These are phyloP conservation scores for Scaeva pyrastri DNA, from an alignment of 2,888 invertebrate species.

Conservation along the genomic window DNA sequence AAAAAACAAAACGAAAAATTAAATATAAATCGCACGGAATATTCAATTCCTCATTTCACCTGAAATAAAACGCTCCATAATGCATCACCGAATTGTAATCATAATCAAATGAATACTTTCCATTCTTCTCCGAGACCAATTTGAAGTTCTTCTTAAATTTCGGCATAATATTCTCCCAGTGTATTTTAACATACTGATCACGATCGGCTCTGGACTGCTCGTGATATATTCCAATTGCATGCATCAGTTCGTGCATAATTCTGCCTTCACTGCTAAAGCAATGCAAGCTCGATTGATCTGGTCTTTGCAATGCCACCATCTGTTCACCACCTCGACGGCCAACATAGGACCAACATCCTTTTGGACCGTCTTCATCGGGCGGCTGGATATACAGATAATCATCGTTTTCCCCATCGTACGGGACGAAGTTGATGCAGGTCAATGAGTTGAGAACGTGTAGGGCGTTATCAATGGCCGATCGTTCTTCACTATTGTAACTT, in stretches of 20 bases:
- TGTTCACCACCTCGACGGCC: conserved; percentile 90
- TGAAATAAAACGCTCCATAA: conserved; percentile 88
- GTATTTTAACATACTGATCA: conserved; percentile 86
- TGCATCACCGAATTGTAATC: conserved; percentile 93
- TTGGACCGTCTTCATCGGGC: conserved; percentile 87
- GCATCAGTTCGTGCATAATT: conserved; percentile 92
- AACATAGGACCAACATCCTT: conserved; percentile 91
- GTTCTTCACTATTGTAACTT: conserved; percentile 84
- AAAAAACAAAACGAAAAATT: neutral
- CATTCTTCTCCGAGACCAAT: conserved; percentile 87
- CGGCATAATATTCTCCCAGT: conserved; percentile 86
- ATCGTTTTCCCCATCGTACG: conserved; percentile 87
- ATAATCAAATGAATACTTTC: conserved; percentile 88
- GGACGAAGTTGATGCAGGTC: conserved; percentile 87
- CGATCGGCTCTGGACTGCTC: conserved; percentile 91
- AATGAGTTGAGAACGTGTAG: conserved; percentile 87
- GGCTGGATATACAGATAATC: conserved; percentile 89
- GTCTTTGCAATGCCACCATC: conserved; percentile 88
- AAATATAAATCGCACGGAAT: neutral
- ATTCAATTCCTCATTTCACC: conserved; percentile 27
- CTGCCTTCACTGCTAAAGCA: conserved; percentile 88
- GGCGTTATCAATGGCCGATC: conserved; percentile 86
- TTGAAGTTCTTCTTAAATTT: conserved; percentile 87
- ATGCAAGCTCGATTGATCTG: conserved; percentile 86
- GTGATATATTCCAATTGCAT: conserved; percentile 92